Conservation (phyloP, 2,797 vertebrate genomes). For the Phoeniculus purpureus region DNA sequence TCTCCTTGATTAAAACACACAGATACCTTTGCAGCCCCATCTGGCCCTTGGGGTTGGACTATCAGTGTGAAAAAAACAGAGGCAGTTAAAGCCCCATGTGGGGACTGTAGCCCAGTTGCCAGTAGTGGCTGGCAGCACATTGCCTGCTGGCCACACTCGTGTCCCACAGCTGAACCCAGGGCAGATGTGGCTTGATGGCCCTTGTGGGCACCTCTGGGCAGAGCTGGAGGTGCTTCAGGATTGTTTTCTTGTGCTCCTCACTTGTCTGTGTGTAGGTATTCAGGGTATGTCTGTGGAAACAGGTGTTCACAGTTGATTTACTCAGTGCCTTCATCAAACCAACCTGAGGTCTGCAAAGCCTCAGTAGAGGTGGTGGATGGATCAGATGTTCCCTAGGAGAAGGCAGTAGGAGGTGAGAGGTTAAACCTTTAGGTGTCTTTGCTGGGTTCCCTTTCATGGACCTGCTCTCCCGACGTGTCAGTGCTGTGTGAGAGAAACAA, state of each 20-base stretch:
- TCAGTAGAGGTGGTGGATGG: background rate
- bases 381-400: background rate
- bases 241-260: background rate
- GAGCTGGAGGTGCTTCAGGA: background rate
- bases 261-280: background rate
- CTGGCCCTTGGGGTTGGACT: background rate
- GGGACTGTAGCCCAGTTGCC: background rate
- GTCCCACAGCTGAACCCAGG: background rate
- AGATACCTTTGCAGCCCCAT: background rate
- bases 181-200: background rate
- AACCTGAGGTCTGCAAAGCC: background rate
- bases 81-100: background rate
- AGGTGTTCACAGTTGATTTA: background rate
- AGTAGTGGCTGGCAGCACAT: background rate
- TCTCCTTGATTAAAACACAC: background rate
- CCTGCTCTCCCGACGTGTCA: background rate
- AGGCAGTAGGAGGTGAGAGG: background rate
- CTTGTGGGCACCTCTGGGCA: fast-evolving
- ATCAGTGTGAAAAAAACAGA: background rate
- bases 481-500: background rate
- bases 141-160: background rate
- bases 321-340: background rate
- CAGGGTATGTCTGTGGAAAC: background rate
- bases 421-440: background rate
- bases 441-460: background rate